Conservation (phyloP, 2,797 vertebrate species). For the Ciconia nigra region DNA sequence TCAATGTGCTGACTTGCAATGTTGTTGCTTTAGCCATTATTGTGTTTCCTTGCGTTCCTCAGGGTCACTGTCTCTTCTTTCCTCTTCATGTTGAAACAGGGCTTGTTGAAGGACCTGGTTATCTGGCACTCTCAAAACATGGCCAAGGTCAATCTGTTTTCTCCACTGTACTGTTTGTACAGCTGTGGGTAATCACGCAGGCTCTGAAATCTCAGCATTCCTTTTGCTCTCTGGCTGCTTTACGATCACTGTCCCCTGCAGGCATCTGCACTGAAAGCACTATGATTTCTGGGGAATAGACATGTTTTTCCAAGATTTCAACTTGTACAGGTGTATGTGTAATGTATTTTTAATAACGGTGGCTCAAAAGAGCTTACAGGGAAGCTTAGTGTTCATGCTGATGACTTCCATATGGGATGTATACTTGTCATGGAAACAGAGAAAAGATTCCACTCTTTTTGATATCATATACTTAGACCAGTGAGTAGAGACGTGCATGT, state of each 20-base stretch:
- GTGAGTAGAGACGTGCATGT: background rate
- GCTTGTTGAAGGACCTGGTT: conserved; percentile 41
- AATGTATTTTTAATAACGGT: background rate
- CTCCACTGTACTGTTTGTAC: conserved; percentile 57
- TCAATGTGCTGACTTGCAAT: background rate
- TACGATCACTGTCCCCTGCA: conserved; percentile 12
- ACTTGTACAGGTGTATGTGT: conserved; percentile 36
- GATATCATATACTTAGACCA: background rate
- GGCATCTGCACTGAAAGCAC: background rate
- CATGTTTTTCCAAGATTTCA: conserved; percentile 3
- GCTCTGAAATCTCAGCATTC: conserved; percentile 61
- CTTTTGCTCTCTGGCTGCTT: conserved; percentile 37
- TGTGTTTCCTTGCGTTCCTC: background rate
- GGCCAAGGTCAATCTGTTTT: conserved; percentile 65
- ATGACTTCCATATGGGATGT: conserved; percentile 18
- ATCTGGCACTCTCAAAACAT: conserved; percentile 57
- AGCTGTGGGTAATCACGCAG: conserved; percentile 57
- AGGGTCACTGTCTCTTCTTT: background rate
- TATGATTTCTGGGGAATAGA: conserved; percentile 18
- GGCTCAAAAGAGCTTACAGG: conserved; percentile 23
- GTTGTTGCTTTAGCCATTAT: background rate
- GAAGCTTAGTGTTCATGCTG: background rate
- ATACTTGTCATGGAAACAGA: background rate
- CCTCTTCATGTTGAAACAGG: conserved; percentile 24
- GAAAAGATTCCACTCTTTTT: background rate